A percentile compares a stretch with the other conserved stretches of the same genome.
These are phyloP conservation scores for Spisula solida DNA, from an alignment of 2,888 invertebrate species.

Conservation along the genomic window DNA sequence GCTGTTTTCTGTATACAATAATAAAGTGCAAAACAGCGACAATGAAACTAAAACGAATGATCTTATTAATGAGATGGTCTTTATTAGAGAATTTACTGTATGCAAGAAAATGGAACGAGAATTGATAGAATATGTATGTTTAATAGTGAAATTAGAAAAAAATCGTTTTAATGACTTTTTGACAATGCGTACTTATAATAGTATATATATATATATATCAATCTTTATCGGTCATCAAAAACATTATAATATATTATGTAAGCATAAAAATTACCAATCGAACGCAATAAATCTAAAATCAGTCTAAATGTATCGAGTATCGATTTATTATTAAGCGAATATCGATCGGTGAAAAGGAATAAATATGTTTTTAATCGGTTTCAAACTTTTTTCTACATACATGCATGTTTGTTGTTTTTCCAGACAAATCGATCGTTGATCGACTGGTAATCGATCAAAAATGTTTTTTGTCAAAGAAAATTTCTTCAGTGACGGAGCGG, in stretches of 20 bases:
- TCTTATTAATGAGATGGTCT: too few relatives aligned
- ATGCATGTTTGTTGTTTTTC: neutral
- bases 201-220: neutral
- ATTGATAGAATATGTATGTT: too few relatives aligned
- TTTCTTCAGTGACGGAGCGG: constrained; percentile 28
- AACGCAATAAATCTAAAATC: neutral
- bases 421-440: constrained; percentile 20
- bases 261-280: neutral
- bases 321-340: constrained; percentile 20
- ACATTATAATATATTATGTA: constrained; percentile 23
- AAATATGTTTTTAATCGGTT: neutral
- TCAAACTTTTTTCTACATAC: neutral
- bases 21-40: too few relatives aligned
- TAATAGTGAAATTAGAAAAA: too few relatives aligned
- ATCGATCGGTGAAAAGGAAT: neutral
- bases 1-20: too few relatives aligned
- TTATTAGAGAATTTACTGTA: too few relatives aligned
- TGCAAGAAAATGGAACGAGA: too few relatives aligned
- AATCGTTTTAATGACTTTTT: neutral
- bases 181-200: neutral
- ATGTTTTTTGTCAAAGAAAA: constrained; percentile 39
- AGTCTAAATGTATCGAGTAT: neutral
- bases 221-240: neutral
- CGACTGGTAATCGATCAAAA: constrained; percentile 33
- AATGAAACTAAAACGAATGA: too few relatives aligned